Base-by-base conservation (phyloP, 2,888 invertebrate genomes). In the Plutella xylostella region DNA sequence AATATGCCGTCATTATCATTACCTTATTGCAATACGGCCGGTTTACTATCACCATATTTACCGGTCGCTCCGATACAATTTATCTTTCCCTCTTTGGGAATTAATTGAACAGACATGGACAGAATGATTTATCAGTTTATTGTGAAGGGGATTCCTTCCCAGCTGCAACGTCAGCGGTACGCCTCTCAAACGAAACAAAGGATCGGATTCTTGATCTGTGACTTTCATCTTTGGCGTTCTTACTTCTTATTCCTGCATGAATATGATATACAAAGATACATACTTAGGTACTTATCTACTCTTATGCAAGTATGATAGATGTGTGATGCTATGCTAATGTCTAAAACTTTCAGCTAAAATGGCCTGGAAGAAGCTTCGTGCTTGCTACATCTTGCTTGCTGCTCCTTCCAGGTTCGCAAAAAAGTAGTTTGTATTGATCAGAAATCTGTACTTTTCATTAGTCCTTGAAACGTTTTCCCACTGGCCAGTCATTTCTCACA, bases 61-160 rank as follows among this genome's bases (percentile, higher is more conserved):
- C n/a, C n/a, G n/a, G n/a, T n/a, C n/a, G n/a, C n/a, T n/a, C n/a
- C n/a, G n/a, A 9, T 28, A 6, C 28, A 9, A 25, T 28, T 12
- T 28, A 28, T 28, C 28, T 28, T 28, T 12, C 28, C 28, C 6
- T 9, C 28, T 28, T 22, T 65, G 57, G 53, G 62, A 63, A 61
- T 63, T 63, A 65, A 70, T 68, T 62, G 61, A 63, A 62, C 57
- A 54, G 51, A 53, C 55, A 58, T 56, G 53, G 55, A 55, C 53
- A 54, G 60, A 54, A 55, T 58, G 58, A 67, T 73, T 67, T 68
- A 68, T 67, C 55, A 57, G 59, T 62, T 59, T 65, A 67, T 65
- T 63, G 61, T 62, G 56, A 54, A 55, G 55, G 55, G 47, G 52
- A 58, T 56, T 58, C 54, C 51, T 53, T 52, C 48, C 47, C 43